These are phyloP conservation scores for Epinotia bilunana DNA, from an alignment of 2,888 invertebrate species.

Conservation along the genomic window DNA sequence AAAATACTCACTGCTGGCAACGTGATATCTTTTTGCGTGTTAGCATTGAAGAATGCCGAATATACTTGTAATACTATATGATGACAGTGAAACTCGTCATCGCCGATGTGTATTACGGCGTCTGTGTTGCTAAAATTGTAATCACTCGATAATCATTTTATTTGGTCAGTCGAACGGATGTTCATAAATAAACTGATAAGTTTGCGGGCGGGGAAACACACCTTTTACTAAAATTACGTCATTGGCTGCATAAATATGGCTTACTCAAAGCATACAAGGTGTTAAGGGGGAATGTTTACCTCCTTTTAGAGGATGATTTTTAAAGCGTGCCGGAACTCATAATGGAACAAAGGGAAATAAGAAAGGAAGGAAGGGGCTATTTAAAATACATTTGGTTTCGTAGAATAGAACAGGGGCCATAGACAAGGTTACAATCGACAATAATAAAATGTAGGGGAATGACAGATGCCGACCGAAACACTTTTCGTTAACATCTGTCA, in stretches of 20 bases:
- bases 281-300: background rate
- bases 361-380: no score
- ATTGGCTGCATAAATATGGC: background rate
- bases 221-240: constrained; percentile 9
- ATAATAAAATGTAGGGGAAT: no score
- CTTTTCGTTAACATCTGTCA: no score
- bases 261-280: background rate
- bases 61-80: constrained; percentile 88
- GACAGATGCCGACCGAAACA: no score
- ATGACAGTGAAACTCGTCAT: constrained; percentile 88
- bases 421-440: no score
- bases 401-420: no score
- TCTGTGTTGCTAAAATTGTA: constrained; percentile 86
- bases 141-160: constrained; percentile 11
- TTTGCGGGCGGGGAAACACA: constrained; percentile 5
- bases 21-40: constrained; percentile 66
- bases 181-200: constrained; percentile 16
- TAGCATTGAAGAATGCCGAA: constrained; percentile 86
- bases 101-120: constrained; percentile 86
- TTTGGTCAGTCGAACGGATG: constrained; percentile 11
- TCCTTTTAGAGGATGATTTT: background rate
- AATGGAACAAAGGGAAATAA: no score
- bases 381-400: no score
- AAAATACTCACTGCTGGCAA: constrained; percentile 66
- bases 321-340: no score